Evolutionary conservation across 2,888 invertebrate species (phyloP).

Genomic region (Micropterix aruncella): DNA sequence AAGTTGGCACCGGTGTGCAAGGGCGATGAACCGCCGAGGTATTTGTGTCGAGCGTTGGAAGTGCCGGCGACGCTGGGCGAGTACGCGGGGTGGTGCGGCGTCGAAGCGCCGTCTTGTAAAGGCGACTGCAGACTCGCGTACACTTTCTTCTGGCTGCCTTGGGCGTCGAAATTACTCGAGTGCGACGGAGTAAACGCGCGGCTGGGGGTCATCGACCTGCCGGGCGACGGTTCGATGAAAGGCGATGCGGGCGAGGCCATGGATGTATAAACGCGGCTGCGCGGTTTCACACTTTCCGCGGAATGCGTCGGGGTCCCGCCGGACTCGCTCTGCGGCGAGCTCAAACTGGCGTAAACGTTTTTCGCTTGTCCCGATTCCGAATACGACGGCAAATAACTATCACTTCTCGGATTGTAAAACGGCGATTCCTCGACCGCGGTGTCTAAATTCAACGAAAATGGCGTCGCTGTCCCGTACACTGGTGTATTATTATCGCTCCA

Average conservation of each 20-base stretch:
- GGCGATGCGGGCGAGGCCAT: conserved; percentile 11
- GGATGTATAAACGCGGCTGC: conserved; percentile 8
- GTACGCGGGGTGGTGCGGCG: conserved; percentile 9
- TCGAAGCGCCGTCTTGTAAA: conserved; percentile 7
- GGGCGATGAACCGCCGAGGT: conserved; percentile 7
- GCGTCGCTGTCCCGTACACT: conserved; percentile 24
- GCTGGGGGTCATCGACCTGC: conserved; percentile 11
- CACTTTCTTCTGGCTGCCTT: conserved; percentile 9
- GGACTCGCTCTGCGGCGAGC: conserved; percentile 25
- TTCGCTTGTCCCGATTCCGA: conserved; percentile 32
- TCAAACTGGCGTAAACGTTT: conserved; percentile 32
- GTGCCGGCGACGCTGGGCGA: conserved; percentile 12
- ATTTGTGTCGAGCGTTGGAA: conserved; percentile 4
- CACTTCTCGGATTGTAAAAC: conserved; percentile 37
- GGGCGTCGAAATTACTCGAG: conserved; percentile 9
- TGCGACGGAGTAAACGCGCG: conserved; percentile 12
- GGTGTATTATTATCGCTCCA: conserved; percentile 24
- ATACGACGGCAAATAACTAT: conserved; percentile 36
- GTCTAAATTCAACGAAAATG: conserved; percentile 20
- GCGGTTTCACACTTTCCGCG: conserved; percentile 6
- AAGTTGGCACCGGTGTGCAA: conserved; percentile 10
- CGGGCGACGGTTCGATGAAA: conserved; percentile 12
- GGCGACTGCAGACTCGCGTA: conserved; percentile 12
- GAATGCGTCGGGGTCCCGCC: conserved; percentile 10
- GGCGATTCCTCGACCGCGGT: conserved; percentile 33